phyloP scores from a whole-genome alignment of 2,888 invertebrate genomes.

The Melinopterus prodromus region DNA sequence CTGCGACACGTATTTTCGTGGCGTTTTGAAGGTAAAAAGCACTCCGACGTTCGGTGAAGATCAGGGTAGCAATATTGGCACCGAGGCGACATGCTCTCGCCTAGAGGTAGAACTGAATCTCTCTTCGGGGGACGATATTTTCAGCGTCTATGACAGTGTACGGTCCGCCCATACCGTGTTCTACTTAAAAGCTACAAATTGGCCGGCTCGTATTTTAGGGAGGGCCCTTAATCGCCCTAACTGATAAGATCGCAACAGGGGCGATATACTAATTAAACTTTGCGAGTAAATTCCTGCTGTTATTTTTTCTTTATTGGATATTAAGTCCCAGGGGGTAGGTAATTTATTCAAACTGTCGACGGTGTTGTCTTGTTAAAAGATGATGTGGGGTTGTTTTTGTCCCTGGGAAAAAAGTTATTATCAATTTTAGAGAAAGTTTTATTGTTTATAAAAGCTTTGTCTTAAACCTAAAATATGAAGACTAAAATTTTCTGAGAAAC shows the following conservation, averaged over 20 bases:
- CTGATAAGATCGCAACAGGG: not conserved
- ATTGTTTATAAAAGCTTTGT: no score
- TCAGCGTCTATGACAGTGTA: not conserved
- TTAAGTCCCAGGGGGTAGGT: not conserved
- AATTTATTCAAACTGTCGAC: not conserved
- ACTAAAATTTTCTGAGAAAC: no score
- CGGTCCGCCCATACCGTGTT: not conserved
- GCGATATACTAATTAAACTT: not conserved
- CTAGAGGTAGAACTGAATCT: not conserved
- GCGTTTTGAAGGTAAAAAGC: not conserved
- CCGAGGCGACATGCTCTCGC: not conserved
- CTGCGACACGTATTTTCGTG: not conserved
- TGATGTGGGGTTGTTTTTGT: no score
- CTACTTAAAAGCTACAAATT: constrained; percentile 4
- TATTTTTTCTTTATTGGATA: not conserved
- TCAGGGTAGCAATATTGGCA: not conserved
- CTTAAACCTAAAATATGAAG: no score
- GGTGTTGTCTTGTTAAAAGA: no score
- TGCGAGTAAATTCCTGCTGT: not conserved
- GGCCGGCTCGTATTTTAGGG: not conserved
- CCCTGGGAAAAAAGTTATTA: no score
- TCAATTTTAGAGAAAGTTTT: no score
- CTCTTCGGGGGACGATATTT: not conserved
- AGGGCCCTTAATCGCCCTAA: not conserved
- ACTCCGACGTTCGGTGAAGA: not conserved